Conservation (phyloP, 2,888 invertebrate genomes). For the Neocrepidodera transversa region DNA sequence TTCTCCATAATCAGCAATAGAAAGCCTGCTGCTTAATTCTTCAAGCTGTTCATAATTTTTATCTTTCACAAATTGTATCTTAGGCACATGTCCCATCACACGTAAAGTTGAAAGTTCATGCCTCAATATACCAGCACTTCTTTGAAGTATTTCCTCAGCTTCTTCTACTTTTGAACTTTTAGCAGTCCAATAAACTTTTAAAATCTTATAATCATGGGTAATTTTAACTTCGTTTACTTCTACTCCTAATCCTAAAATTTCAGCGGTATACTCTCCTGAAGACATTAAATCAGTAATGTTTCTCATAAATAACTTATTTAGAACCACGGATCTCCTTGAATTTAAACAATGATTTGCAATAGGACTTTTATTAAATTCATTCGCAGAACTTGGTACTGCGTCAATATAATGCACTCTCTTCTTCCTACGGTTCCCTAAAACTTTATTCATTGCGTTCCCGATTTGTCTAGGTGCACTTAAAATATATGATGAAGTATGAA, state of each 20-base stretch:
- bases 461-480: not conserved
- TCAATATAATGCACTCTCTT: not conserved
- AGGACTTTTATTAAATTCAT: constrained; percentile 56
- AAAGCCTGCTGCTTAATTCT: constrained; percentile 69
- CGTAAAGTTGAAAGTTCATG: constrained; percentile 77
- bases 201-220: constrained; percentile 68
- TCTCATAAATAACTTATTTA: constrained; percentile 84
- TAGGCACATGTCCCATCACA: constrained; percentile 79
- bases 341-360: constrained; percentile 64
- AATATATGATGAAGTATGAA: not conserved
- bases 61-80: constrained; percentile 77
- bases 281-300: constrained; percentile 80
- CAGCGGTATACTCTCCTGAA: constrained; percentile 70
- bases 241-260: constrained; percentile 70
- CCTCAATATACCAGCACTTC: constrained; percentile 67
- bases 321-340: constrained; percentile 68
- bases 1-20: constrained; percentile 73
- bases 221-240: constrained; percentile 78
- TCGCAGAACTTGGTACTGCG: constrained; percentile 21
- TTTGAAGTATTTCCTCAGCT: constrained; percentile 64
- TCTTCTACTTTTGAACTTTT: constrained; percentile 62
- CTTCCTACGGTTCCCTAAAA: not conserved
- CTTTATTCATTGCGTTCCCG: constrained; percentile 6
- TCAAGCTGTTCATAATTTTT: constrained; percentile 63
- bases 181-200: constrained; percentile 78